Conservation (phyloP, 2,113 vertebrate genomes). For the Microtus richardsoni region DNA sequence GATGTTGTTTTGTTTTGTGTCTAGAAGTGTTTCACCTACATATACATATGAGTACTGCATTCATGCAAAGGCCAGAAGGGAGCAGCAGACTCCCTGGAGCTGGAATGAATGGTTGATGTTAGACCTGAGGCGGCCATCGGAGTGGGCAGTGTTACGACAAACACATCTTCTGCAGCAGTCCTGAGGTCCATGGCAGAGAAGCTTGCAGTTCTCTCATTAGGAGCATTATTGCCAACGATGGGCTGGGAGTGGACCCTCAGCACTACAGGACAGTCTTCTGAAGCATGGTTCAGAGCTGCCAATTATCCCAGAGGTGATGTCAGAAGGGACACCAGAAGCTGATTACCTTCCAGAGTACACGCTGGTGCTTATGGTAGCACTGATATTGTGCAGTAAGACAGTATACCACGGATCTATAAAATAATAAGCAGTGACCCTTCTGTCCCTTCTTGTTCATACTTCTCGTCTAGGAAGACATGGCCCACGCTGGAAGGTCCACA, state of each 20-base stretch:
- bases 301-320: background rate
- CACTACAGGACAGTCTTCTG: background rate
- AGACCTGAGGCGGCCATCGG: background rate
- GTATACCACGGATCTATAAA: background rate
- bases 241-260: background rate
- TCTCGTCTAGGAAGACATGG: background rate
- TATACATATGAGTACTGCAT: background rate
- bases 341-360: background rate
- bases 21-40: background rate
- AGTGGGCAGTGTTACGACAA: background rate
- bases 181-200: background rate
- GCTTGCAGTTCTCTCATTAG: rapidly evolving
- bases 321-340: background rate
- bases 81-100: background rate
- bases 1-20: background rate
- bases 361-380: background rate
- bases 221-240: background rate
- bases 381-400: background rate
- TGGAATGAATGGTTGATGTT: background rate
- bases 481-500: background rate
- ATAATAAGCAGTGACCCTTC: background rate
- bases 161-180: background rate
- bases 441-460: background rate
- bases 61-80: background rate
- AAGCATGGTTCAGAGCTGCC: background rate